phyloP scores from a whole-genome alignment of 1,140 invertebrate genomes.

The Pseudomyrmex flavicornis region DNA sequence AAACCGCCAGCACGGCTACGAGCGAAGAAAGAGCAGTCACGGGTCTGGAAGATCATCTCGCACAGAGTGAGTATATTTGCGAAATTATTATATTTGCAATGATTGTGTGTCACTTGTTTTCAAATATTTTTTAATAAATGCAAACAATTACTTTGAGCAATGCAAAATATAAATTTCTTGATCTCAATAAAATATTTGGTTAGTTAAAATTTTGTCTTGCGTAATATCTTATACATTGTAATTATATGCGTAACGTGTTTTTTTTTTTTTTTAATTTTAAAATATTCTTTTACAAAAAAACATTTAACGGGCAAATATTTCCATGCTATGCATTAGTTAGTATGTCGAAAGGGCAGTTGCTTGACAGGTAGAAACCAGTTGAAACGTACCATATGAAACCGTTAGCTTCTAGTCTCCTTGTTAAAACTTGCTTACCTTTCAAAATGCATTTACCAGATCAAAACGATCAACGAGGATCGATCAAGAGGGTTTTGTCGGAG shows the following conservation, averaged over 20 bases:
- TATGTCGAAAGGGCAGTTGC: constrained; percentile 32
- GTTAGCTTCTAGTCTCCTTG: neutral
- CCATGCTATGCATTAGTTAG: neutral
- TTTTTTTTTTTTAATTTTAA: too few relatives aligned
- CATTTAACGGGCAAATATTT: too few relatives aligned
- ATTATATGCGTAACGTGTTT: too few relatives aligned
- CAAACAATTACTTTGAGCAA: too few relatives aligned
- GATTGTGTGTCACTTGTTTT: neutral
- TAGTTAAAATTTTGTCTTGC: too few relatives aligned
- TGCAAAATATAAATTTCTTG: too few relatives aligned
- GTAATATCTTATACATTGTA: too few relatives aligned
- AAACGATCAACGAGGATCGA: constrained; percentile 52
- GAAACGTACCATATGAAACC: neutral
- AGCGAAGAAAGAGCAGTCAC: constrained; percentile 80
- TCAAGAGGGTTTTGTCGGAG: constrained; percentile 72
- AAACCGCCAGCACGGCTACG: constrained; percentile 90
- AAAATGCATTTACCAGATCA: constrained; percentile 54
- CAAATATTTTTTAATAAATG: too few relatives aligned
- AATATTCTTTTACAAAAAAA: too few relatives aligned
- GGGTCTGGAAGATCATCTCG: constrained; percentile 70
- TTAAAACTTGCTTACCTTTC: constrained; percentile 40
- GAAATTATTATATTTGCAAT: neutral
- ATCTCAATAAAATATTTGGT: too few relatives aligned
- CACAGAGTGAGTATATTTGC: constrained; percentile 52
- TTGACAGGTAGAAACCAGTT: neutral